Evolutionary conservation across 2,888 invertebrate species (phyloP), one percentile per base, ranked within the genome.

Genomic region (Netelia fuscicornis): DNA sequence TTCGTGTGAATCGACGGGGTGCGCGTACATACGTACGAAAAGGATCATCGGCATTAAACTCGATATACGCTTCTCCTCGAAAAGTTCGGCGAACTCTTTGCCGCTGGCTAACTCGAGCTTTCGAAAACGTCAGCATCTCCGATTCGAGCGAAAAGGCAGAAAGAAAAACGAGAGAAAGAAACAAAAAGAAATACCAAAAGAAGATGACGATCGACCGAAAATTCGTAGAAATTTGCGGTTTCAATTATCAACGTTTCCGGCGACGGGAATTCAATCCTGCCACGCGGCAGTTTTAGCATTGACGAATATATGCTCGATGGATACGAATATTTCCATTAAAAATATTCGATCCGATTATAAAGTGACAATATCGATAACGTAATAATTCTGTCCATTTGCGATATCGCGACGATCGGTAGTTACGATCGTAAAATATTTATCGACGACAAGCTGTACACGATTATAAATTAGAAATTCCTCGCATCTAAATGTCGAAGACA

Each of bases 201-300:
- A 37, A 37, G 37, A 37, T 37, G 37, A 37, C 68, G 64, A 76
- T 76, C 67, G 68, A 23, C 52, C 25, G 68, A 71, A 79, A 70
- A 71, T 79, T 60, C 74, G 23, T 62, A 74, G 65, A 83, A 82
- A 58, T 75, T 79, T 76, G 81, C 68, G 64, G 81, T 85, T 85
- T 83, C 85, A 85, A 85, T 79, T 83, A 83, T 76, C 79, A 75
- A 44, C 79, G 62, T 85, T 79, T 79, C 75, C 74, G 70, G 70
- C 71, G 65, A 72, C 62, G 23, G 44, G 37, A 65, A 75, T 76
- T 65, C 17, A 48, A 17, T 70, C 25, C 64, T 10, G 30, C 44
- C 58, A 58, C 70, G 20, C 52, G 13, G 68, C 60, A 25, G 20
- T 48, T 54, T 10, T 20, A 1, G 2, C 9, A 13, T 13, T 58